Conservation (phyloP, 2,113 vertebrate genomes). For the Ondatra zibethicus region DNA sequence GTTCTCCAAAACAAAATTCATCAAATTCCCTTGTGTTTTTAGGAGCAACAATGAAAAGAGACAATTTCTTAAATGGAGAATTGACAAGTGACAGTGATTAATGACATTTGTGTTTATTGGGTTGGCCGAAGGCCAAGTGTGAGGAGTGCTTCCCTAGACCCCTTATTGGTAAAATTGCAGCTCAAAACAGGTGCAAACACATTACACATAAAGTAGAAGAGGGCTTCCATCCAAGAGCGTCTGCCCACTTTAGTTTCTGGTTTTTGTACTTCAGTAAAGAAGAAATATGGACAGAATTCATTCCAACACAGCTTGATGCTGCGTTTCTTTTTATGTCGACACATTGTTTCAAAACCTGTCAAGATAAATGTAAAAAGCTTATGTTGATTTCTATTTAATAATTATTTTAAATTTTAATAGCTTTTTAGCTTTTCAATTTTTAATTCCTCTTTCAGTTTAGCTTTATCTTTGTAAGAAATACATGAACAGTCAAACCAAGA, state of each 20-base stretch:
- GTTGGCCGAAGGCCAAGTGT: conserved; percentile 63
- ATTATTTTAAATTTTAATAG: conserved; percentile 28
- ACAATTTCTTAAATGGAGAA: conserved; percentile 82
- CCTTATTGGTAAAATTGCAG: conserved; percentile 73
- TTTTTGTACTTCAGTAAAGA: conserved; percentile 43
- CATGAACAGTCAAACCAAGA: background rate
- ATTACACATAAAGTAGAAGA: conserved; percentile 59
- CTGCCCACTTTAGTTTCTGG: conserved; percentile 38
- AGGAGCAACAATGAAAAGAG: conserved; percentile 76
- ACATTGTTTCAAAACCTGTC: conserved; percentile 53
- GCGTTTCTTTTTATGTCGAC: background rate
- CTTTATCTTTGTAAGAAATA: conserved; percentile 37
- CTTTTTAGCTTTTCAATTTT: background rate
- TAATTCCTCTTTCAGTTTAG: background rate
- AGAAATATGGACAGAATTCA: conserved; percentile 56
- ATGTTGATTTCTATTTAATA: conserved; percentile 38
- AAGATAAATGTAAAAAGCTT: conserved; percentile 55
- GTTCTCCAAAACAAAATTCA: conserved; percentile 70
- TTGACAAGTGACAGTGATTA: conserved; percentile 83
- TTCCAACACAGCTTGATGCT: conserved; percentile 61
- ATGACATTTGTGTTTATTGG: conserved; percentile 79
- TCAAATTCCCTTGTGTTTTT: conserved; percentile 71
- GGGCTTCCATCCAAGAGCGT: conserved; percentile 73
- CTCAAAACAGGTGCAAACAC: conserved; percentile 78
- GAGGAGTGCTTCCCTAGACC: conserved; percentile 57